These are phyloP conservation scores for Nasonia longicornis DNA, from an alignment of 1,140 invertebrate genomes.

Conservation along the genomic window DNA sequence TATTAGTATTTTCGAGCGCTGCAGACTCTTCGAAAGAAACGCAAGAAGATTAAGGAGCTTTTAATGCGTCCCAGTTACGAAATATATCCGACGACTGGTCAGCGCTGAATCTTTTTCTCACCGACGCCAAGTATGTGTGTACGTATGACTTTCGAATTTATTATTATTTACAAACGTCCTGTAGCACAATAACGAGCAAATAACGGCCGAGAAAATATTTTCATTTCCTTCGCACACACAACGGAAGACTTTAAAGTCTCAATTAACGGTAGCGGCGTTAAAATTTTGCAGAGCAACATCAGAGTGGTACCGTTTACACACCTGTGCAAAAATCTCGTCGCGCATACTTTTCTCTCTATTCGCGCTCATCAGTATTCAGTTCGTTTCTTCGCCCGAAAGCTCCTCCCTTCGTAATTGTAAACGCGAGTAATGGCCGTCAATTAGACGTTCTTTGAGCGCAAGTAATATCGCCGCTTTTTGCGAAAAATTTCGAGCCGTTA, in stretches of 20 bases:
- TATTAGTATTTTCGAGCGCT: background rate
- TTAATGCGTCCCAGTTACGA: conserved; percentile 9
- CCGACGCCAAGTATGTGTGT: background rate
- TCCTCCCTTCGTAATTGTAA: background rate
- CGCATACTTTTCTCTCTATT: background rate
- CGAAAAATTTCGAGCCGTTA: background rate
- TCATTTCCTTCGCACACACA: background rate
- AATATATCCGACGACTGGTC: background rate
- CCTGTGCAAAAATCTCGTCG: background rate
- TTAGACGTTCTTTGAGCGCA: background rate
- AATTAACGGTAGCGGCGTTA: background rate
- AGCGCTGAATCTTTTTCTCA: background rate
- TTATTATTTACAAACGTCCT: background rate
- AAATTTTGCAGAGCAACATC: background rate
- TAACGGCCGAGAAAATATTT: background rate
- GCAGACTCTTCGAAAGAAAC: background rate
- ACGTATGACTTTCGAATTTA: background rate
- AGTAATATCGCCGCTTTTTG: background rate
- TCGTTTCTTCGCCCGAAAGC: background rate
- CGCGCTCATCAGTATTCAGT: conserved; percentile 9
- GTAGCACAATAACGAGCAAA: background rate
- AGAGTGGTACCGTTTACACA: background rate
- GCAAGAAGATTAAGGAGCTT: background rate
- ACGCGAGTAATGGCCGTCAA: background rate
- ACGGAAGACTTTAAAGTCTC: background rate